phyloP scores from a whole-genome alignment of 2,888 invertebrate genomes.

The Argynnis bischoffii region DNA sequence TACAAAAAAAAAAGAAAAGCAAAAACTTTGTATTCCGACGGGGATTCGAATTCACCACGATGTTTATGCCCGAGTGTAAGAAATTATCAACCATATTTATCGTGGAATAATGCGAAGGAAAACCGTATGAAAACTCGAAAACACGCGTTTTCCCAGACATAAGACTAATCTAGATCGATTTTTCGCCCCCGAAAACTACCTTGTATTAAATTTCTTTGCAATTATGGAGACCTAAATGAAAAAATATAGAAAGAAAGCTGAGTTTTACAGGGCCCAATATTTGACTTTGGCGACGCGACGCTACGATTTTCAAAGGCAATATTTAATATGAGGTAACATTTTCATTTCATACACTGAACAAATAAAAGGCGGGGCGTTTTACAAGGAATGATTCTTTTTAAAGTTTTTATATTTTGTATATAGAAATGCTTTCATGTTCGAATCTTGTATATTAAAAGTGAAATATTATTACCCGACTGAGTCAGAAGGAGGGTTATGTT shows the following conservation, averaged over 20 bases:
- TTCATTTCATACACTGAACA: slow-evolving; percentile 41
- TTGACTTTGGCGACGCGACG: slow-evolving; percentile 32
- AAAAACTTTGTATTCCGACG: too few relatives aligned
- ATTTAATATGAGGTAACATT: slow-evolving; percentile 42
- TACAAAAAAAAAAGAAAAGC: too few relatives aligned
- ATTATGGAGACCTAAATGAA: slow-evolving; percentile 29
- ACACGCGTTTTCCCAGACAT: too few relatives aligned
- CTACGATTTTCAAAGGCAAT: slow-evolving; percentile 38
- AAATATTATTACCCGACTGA: too few relatives aligned
- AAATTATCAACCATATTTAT: too few relatives aligned
- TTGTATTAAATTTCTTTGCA: slow-evolving; percentile 17
- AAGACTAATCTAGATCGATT: too few relatives aligned
- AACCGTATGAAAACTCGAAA: too few relatives aligned
- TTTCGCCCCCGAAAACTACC: too few relatives aligned
- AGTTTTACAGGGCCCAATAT: slow-evolving; percentile 32
- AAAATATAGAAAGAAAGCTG: slow-evolving; percentile 28
- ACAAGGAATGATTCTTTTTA: slow-evolving; percentile 30
- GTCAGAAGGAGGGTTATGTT: too few relatives aligned
- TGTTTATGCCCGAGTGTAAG: too few relatives aligned
- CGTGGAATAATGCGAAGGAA: too few relatives aligned
- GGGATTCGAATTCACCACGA: too few relatives aligned
- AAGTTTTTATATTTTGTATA: slow-evolving; percentile 21
- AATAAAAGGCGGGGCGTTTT: slow-evolving; percentile 32
- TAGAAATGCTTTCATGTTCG: background rate
- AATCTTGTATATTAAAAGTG: background rate